Evolutionary conservation across 2,888 invertebrate genomes (phyloP), one percentile per base, ranked within the genome.

Genomic region (Andricus quercusramuli): DNA sequence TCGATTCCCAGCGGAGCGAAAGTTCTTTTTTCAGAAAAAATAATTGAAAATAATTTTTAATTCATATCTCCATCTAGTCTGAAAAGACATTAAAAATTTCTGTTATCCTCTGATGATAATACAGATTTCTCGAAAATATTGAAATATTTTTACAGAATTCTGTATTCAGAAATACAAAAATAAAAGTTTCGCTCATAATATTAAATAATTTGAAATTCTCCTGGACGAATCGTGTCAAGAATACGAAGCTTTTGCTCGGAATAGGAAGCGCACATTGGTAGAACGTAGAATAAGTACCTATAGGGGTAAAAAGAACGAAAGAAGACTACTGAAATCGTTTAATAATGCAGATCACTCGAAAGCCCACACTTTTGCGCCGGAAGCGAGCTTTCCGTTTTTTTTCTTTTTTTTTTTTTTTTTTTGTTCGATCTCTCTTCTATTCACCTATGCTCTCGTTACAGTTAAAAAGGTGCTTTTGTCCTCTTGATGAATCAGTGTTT

Each of bases 281-380:
- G 77, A 56, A 64, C 1, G 29, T 22, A 25, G 62, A 77, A 70
- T 70, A 70, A 51, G 70, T 41, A 29, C 15, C 77, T 77, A 47
- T 22, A 41, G 65, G 32, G 32, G 74, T 56, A 47, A 56, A 56
- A 51, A 70, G 51, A 47, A 70, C 20, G 37, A 64, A 77, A 64
- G 77, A 37, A 20, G 76, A 77, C 25, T 44, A 37, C 41, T 64
- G 64, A 64, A 77, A 41, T 37, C 77, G 56, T 64, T 77, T 77
- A 77, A 77, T 77, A 77, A 77, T 77, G 77, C 29, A 77, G 64
- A 77, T 77, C 77, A 64, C 77, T 77, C 44, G 44, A 65, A 77
- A 77, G 64, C 74, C 74, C 74, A 56, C 74, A 74, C 51, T 56
- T 56, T 56, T 56, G 74, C 56, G 74, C 74, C 56, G 32, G 32